These are phyloP conservation scores for Holotrichia oblita DNA, from an alignment of 1,140 invertebrate species.

Conservation along the genomic window DNA sequence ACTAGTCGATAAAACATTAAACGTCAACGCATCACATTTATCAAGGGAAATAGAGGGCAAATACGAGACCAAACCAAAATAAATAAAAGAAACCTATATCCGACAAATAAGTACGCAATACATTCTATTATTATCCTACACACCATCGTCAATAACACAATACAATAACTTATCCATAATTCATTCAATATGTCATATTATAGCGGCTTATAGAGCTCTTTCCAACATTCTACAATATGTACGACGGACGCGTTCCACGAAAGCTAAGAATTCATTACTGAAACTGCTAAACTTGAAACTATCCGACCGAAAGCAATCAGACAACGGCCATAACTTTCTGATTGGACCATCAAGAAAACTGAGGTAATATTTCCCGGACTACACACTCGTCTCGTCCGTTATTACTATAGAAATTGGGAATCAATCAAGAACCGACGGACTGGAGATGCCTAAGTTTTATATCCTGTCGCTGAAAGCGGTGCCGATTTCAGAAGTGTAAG, in stretches of 20 bases:
- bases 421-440: slow-evolving; percentile 52
- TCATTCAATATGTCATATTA: not conserved
- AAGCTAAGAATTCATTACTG: slow-evolving; percentile 45
- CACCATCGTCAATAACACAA: not conserved
- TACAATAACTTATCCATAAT: not conserved
- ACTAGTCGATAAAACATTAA: too few species aligned
- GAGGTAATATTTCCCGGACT: slow-evolving; percentile 48
- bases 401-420: slow-evolving; percentile 53
- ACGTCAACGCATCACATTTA: too few species aligned
- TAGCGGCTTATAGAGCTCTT: not conserved
- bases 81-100: not conserved
- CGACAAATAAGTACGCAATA: not conserved
- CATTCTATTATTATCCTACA: not conserved
- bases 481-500: not conserved
- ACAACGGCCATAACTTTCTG: slow-evolving; percentile 48
- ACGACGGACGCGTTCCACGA: not conserved
- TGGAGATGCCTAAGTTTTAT: slow-evolving; percentile 5
- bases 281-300: slow-evolving; percentile 47
- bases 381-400: slow-evolving; percentile 45
- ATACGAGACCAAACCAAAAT: too few species aligned
- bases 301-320: slow-evolving; percentile 42
- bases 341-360: slow-evolving; percentile 50
- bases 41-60: too few species aligned
- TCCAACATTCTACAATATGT: not conserved
- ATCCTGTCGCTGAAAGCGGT: not conserved